Evolutionary conservation across 2,888 invertebrate species (phyloP).

Genomic region (Melolontha melolontha): DNA sequence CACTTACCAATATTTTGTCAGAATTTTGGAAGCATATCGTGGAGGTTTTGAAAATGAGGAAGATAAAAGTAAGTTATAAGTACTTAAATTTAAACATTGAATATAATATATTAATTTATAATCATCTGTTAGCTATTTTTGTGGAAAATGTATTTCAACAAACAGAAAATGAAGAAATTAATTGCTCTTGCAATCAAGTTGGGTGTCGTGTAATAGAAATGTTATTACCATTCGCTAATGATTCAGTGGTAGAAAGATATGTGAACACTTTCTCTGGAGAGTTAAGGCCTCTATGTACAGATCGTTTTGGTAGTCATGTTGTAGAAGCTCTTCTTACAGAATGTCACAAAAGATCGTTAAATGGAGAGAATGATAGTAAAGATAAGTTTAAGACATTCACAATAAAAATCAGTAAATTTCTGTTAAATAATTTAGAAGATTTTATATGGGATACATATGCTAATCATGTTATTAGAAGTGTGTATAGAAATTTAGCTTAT

Average conservation of each 20-base stretch:
- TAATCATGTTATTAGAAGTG: slow-evolving; percentile 80
- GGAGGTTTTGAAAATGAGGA: slow-evolving; percentile 76
- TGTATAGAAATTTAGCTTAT: slow-evolving; percentile 78
- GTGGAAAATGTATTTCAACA: slow-evolving; percentile 82
- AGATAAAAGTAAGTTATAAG: slow-evolving; percentile 73
- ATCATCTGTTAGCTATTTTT: slow-evolving; percentile 70
- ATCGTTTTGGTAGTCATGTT: slow-evolving; percentile 84
- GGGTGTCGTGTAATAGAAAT: slow-evolving; percentile 83
- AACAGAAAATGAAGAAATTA: slow-evolving; percentile 77
- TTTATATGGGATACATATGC: slow-evolving; percentile 83
- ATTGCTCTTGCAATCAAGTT: slow-evolving; percentile 82
- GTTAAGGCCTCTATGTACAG: slow-evolving; percentile 78
- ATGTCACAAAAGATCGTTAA: slow-evolving; percentile 69
- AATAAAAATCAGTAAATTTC: slow-evolving; percentile 78
- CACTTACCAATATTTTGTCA: slow-evolving; percentile 81
- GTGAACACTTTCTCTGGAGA: slow-evolving; percentile 74
- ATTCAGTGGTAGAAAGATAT: slow-evolving; percentile 73
- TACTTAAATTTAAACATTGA: neutral
- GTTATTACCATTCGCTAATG: slow-evolving; percentile 76
- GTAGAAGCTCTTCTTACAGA: slow-evolving; percentile 76
- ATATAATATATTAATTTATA: slow-evolving; percentile 1
- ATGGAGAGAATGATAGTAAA: slow-evolving; percentile 53
- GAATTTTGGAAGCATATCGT: slow-evolving; percentile 78
- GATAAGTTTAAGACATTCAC: slow-evolving; percentile 74
- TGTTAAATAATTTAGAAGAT: slow-evolving; percentile 87